phyloP scores from a whole-genome alignment of 2,113 vertebrate genomes.

The Redunca redunca region DNA sequence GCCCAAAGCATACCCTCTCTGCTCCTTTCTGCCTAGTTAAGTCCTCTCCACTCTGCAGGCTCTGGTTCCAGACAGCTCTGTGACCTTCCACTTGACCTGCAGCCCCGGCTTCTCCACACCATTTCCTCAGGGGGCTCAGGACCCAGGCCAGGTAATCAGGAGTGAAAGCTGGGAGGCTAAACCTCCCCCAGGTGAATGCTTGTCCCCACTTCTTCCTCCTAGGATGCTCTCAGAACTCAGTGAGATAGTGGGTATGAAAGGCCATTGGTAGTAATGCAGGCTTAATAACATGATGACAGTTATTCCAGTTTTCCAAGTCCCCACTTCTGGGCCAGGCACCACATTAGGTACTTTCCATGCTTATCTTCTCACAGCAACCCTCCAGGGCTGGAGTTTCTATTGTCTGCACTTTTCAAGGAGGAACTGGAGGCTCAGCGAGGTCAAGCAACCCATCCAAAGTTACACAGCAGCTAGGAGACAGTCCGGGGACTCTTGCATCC shows the following conservation, averaged over 20 bases:
- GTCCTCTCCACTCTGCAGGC: neutral
- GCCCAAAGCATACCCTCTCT: no score
- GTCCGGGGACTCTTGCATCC: neutral
- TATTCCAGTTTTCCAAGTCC: neutral
- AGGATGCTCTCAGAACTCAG: neutral
- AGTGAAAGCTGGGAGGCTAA: neutral
- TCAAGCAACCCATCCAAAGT: neutral
- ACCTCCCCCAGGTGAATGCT: neutral
- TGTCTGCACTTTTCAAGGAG: neutral
- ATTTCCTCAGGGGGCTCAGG: neutral
- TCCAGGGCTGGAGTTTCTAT: neutral
- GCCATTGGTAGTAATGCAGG: neutral
- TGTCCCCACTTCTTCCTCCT: neutral
- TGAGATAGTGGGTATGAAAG: neutral
- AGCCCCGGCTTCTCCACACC: no score
- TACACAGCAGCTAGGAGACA: neutral
- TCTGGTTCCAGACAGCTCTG: neutral
- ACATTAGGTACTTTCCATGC: neutral
- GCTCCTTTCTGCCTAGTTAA: neutral
- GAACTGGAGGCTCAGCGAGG: conserved; percentile 19
- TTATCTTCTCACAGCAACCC: neutral
- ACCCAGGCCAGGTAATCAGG: no score
- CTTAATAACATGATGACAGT: neutral
- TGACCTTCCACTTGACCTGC: neutral
- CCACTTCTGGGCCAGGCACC: neutral